phyloP scores from a whole-genome alignment of 2,797 vertebrate species.

The Geotrypetes seraphini region DNA sequence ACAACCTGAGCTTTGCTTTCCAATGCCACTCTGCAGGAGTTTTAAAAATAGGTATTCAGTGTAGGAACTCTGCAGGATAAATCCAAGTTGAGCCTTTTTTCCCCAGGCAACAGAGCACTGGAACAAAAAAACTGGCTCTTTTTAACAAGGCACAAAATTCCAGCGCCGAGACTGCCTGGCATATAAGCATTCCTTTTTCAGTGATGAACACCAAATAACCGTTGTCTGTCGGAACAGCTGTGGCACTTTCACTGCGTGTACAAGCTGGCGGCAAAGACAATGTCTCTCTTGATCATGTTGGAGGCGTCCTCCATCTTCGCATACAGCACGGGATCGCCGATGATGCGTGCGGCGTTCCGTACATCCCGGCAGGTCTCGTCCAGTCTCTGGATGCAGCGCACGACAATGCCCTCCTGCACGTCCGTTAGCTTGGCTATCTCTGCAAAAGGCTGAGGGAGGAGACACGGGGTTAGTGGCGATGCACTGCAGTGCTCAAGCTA shows the following conservation, averaged over 20 bases:
- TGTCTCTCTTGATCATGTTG: slow-evolving; percentile 78
- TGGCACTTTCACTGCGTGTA: slow-evolving; percentile 70
- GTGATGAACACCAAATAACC: too few relatives aligned
- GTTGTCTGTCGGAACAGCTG: too few relatives aligned
- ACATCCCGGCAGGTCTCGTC: slow-evolving; percentile 84
- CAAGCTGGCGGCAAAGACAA: slow-evolving; percentile 84
- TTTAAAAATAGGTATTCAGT: too few relatives aligned
- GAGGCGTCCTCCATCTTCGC: slow-evolving; percentile 87
- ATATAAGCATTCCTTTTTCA: too few relatives aligned
- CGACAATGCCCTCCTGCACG: slow-evolving; percentile 82
- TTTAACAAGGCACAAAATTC: neutral
- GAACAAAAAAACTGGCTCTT: too few relatives aligned
- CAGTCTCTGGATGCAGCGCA: slow-evolving; percentile 84
- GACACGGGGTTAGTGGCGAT: too few relatives aligned
- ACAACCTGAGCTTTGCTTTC: too few relatives aligned
- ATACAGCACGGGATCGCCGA: slow-evolving; percentile 79
- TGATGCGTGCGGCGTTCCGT: slow-evolving; percentile 75
- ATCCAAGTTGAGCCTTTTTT: too few relatives aligned
- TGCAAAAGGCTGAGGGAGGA: slow-evolving; percentile 62
- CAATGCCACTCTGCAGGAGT: too few relatives aligned
- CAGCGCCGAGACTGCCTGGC: neutral
- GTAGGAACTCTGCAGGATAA: too few relatives aligned
- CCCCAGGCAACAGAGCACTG: too few relatives aligned
- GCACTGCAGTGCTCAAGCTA: too few relatives aligned
- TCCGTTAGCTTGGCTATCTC: slow-evolving; percentile 77